A percentile compares a stretch with the other conserved stretches of the same genome.
These are phyloP conservation scores for Macrotus californicus DNA, from an alignment of 2,113 vertebrate species.

Conservation along the genomic window DNA sequence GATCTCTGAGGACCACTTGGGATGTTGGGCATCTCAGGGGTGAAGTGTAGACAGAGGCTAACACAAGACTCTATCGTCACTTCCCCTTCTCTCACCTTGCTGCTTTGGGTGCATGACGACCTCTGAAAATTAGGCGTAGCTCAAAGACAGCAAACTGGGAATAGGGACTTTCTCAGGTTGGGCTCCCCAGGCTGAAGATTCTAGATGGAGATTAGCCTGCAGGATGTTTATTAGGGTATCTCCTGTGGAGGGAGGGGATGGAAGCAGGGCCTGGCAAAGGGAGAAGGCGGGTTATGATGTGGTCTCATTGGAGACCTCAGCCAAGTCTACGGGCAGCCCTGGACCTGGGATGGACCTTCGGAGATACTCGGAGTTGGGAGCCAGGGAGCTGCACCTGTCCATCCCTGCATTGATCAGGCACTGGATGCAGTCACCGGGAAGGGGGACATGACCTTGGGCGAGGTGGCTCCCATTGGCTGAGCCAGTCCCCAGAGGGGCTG, in stretches of 20 bases:
- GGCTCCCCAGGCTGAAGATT: neutral
- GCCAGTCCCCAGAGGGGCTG: no score
- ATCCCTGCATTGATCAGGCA: neutral
- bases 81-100: no score
- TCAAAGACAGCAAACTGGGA: neutral
- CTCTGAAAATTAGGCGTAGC: neutral
- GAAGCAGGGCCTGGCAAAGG: neutral
- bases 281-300: rapidly evolving
- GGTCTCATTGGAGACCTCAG: neutral
- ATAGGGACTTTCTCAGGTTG: neutral
- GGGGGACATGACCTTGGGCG: no score
- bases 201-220: neutral
- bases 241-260: neutral
- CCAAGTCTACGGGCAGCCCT: neutral
- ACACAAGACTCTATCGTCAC: neutral
- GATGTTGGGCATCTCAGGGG: neutral
- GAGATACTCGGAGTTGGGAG: no score
- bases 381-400: no score
- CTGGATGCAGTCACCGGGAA: no score
- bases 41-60: no score
- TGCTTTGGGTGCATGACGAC: neutral
- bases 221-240: neutral
- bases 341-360: neutral
- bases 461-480: neutral
- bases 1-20: neutral